Evolutionary conservation across 53 echinoderm and acorn worm genomes (phyloP).

Genomic region (Paelopatides confundens): DNA sequence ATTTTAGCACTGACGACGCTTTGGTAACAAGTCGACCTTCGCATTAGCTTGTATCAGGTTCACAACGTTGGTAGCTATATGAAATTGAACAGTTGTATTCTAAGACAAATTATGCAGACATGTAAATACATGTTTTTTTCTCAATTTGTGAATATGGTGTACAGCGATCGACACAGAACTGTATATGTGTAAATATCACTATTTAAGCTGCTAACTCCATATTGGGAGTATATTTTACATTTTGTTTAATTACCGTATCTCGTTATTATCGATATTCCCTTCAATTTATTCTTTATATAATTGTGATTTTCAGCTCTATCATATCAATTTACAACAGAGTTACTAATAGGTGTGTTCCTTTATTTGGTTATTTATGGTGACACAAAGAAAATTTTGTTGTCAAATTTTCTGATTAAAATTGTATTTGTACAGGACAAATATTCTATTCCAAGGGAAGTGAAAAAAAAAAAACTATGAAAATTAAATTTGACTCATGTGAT

Average conservation of each 20-base stretch:
- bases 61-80: too few relatives aligned
- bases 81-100: not conserved
- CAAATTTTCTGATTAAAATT: constrained; percentile 18
- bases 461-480: not conserved
- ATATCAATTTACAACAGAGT: not conserved
- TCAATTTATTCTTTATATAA: not conserved
- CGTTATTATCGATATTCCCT: not conserved
- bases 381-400: not conserved
- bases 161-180: not conserved
- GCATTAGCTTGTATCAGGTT: too few relatives aligned
- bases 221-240: not conserved
- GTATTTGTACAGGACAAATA: constrained; percentile 40
- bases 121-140: not conserved
- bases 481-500: too few relatives aligned
- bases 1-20: too few relatives aligned
- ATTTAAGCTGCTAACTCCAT: not conserved
- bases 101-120: not conserved
- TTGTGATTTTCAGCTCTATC: not conserved
- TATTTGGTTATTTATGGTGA: constrained; percentile 24
- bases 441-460: constrained; percentile 35
- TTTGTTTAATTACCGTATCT: not conserved
- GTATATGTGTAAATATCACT: not conserved
- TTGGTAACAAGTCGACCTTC: too few relatives aligned
- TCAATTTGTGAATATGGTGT: not conserved
- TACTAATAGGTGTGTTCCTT: not conserved